phyloP scores from a whole-genome alignment of 2,797 vertebrate species.

The Liparis tanakae region DNA sequence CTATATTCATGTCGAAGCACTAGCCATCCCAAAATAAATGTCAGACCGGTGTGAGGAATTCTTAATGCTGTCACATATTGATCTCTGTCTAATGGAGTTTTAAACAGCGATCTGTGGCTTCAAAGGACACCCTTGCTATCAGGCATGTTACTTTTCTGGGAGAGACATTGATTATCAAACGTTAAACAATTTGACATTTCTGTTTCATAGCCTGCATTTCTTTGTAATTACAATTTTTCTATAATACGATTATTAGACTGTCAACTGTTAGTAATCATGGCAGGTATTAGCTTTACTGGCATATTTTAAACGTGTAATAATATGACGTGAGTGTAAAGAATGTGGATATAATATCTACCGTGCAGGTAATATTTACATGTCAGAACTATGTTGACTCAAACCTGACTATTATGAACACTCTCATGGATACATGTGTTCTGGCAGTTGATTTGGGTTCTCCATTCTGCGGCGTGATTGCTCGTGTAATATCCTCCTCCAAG shows the following conservation, averaged over 20 bases:
- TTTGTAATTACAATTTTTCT: constrained; percentile 13
- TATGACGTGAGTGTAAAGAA: constrained; percentile 25
- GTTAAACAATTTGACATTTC: constrained; percentile 33
- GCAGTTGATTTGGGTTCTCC: constrained; percentile 45
- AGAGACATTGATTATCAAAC: constrained; percentile 34
- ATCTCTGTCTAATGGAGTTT: constrained; percentile 72
- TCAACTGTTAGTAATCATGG: constrained; percentile 24
- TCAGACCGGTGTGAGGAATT: constrained; percentile 72
- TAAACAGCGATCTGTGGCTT: constrained; percentile 56
- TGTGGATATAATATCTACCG: constrained; percentile 31
- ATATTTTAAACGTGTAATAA: constrained; percentile 38
- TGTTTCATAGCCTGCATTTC: constrained; percentile 18
- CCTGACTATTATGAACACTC: constrained; percentile 37
- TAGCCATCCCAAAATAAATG: constrained; percentile 73
- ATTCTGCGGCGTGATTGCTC: constrained; percentile 55
- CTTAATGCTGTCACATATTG: constrained; percentile 75
- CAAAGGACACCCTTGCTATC: constrained; percentile 44
- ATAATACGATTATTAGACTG: constrained; percentile 40
- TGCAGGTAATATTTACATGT: constrained; percentile 34
- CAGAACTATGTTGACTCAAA: constrained; percentile 38
- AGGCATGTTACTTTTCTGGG: constrained; percentile 35
- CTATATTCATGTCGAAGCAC: constrained; percentile 54
- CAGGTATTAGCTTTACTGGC: constrained; percentile 33
- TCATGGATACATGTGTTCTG: constrained; percentile 47
- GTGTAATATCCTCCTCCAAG: constrained; percentile 56